Conservation (phyloP, 2,888 invertebrate species). For the Linhomoeus sp. region DNA sequence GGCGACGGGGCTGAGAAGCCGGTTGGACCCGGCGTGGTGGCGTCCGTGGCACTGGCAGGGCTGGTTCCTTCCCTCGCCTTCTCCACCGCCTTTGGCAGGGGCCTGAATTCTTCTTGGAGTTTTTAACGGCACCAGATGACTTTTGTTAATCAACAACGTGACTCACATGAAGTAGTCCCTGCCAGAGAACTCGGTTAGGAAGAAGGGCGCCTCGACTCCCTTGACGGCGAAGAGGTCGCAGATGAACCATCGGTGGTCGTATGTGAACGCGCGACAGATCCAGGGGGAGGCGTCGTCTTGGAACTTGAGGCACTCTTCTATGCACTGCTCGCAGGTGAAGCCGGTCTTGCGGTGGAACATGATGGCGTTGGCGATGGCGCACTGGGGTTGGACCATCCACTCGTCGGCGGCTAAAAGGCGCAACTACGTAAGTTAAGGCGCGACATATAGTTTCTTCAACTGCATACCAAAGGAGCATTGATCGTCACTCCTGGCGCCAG, state of each 20-base stretch:
- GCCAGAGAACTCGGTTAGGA: constrained; percentile 9
- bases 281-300: background rate
- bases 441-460: too few species aligned
- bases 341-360: constrained; percentile 15
- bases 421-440: too few species aligned
- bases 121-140: too few species aligned
- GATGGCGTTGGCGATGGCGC: constrained; percentile 12
- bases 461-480: too few species aligned
- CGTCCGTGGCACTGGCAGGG: too few species aligned
- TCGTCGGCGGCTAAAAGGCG: background rate
- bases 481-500: too few species aligned
- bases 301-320: constrained; percentile 7
- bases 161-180: constrained; percentile 15
- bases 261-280: background rate
- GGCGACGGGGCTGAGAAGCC: too few species aligned
- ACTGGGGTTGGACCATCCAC: background rate
- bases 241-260: constrained; percentile 12
- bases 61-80: too few species aligned
- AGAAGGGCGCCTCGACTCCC: constrained; percentile 10
- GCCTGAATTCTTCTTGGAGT: too few species aligned
- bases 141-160: too few species aligned
- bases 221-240: constrained; percentile 15
- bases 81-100: too few species aligned
- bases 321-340: constrained; percentile 11
- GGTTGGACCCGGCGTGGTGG: too few species aligned